These are phyloP conservation scores for Alsophila aescularia DNA, from an alignment of 2,888 invertebrate species.

Conservation along the genomic window DNA sequence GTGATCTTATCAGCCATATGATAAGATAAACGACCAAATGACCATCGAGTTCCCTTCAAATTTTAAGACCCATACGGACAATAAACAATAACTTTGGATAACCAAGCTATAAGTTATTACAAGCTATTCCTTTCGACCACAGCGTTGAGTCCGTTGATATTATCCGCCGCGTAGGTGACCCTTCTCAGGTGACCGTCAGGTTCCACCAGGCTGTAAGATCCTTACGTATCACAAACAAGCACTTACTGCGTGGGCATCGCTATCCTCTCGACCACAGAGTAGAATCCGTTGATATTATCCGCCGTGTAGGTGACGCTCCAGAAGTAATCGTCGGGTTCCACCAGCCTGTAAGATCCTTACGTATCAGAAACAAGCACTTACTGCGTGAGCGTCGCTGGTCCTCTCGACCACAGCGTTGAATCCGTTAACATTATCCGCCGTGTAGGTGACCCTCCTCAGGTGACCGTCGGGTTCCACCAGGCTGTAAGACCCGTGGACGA, in stretches of 20 bases:
- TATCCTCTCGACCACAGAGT: too few species aligned
- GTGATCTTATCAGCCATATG: too few species aligned
- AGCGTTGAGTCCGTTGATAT: too few species aligned
- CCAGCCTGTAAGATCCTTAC: background rate
- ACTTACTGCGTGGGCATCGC: slow-evolving; percentile 71
- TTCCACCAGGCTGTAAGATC: background rate
- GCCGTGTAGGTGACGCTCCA: too few species aligned
- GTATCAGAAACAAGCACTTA: slow-evolving; percentile 42
- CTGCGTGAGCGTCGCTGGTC: slow-evolving; percentile 74
- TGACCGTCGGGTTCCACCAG: slow-evolving; percentile 82
- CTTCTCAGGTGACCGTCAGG: background rate
- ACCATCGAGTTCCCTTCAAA: too few species aligned
- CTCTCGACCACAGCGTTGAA: slow-evolving; percentile 83
- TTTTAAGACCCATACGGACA: too few species aligned
- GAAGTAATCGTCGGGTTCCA: background rate
- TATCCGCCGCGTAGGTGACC: too few species aligned
- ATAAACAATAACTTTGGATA: too few species aligned
- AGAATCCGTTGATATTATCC: too few species aligned
- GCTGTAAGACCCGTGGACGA: slow-evolving; percentile 82
- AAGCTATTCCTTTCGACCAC: too few species aligned
- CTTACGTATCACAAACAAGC: background rate
- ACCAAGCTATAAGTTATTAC: too few species aligned
- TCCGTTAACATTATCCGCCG: slow-evolving; percentile 81
- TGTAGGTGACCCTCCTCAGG: slow-evolving; percentile 78
- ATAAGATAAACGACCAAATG: too few species aligned